Evolutionary conservation across 2,113 vertebrate genomes (phyloP).

Genomic region (Sciurus niger): DNA sequence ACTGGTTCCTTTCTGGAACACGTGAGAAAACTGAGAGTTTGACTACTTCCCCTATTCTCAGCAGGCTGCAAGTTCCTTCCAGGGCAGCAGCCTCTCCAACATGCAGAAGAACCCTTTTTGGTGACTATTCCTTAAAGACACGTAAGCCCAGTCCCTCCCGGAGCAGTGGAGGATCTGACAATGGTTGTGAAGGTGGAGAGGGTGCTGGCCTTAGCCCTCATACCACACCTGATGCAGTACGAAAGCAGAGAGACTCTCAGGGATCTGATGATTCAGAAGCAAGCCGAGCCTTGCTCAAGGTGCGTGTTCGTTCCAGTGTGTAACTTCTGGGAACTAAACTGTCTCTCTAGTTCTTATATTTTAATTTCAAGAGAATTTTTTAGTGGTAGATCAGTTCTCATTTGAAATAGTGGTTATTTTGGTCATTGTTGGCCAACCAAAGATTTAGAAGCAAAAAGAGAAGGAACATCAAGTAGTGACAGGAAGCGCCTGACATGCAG

Average conservation of each 20-base stretch:
- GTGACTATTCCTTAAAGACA: conserved; percentile 87
- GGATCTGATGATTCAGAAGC: conserved; percentile 87
- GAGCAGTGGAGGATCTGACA: conserved; percentile 86
- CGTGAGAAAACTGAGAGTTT: conserved; percentile 90
- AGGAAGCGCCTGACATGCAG: not conserved
- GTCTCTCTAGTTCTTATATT: conserved; percentile 17
- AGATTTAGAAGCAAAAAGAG: conserved; percentile 46
- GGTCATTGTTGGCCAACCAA: conserved; percentile 30
- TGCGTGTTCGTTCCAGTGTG: conserved; percentile 66
- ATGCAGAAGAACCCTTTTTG: conserved; percentile 89
- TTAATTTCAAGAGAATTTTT: not conserved
- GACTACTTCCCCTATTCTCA: conserved; percentile 90
- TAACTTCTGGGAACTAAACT: not conserved
- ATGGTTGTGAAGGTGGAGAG: conserved; percentile 87
- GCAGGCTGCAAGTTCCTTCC: conserved; percentile 89
- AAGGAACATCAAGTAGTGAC: not conserved
- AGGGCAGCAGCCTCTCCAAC: conserved; percentile 82
- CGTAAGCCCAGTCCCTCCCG: conserved; percentile 89
- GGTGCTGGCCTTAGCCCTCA: conserved; percentile 83
- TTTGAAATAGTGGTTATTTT: conserved; percentile 30
- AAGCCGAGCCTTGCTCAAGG: conserved; percentile 88
- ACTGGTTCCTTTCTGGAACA: conserved; percentile 93
- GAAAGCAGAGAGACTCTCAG: conserved; percentile 86
- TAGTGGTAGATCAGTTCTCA: not conserved
- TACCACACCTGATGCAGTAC: conserved; percentile 84